These are phyloP conservation scores for Eupithecia dodoneata DNA, from an alignment of 2,888 invertebrate species.

Conservation along the genomic window DNA sequence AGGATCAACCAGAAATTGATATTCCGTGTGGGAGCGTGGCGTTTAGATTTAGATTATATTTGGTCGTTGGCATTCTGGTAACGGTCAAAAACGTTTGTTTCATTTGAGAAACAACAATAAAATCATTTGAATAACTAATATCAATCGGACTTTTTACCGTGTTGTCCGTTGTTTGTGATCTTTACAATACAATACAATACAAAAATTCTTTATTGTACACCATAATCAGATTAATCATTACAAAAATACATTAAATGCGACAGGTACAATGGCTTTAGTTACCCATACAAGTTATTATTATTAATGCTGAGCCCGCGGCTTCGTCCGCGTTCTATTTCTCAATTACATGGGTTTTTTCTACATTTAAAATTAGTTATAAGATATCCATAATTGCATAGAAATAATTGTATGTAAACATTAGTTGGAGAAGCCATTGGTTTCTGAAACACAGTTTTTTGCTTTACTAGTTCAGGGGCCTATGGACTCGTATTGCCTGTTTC, in stretches of 20 bases:
- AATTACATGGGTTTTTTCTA: background rate
- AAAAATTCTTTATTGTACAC: too few relatives aligned
- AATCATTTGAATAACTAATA: slow-evolving; percentile 59
- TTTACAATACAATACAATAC: too few relatives aligned
- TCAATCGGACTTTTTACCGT: slow-evolving; percentile 36
- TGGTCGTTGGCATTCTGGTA: slow-evolving; percentile 78
- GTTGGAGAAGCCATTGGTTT: too few relatives aligned
- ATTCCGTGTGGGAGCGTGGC: slow-evolving; percentile 75
- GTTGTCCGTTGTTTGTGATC: background rate
- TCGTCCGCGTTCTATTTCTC: background rate
- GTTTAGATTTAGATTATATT: slow-evolving; percentile 83
- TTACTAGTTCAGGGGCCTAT: too few relatives aligned
- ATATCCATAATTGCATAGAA: too few relatives aligned
- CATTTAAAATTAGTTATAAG: too few relatives aligned
- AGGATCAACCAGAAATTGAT: slow-evolving; percentile 73
- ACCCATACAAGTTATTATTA: background rate
- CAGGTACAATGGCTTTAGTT: too few relatives aligned
- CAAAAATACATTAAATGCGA: too few relatives aligned
- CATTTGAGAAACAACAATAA: slow-evolving; percentile 75
- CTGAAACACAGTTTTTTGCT: too few relatives aligned
- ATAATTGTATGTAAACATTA: too few relatives aligned
- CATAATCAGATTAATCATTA: too few relatives aligned
- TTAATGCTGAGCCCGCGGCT: background rate
- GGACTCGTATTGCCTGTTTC: too few relatives aligned
- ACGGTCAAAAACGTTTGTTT: slow-evolving; percentile 70